phyloP scores from a whole-genome alignment of 2,888 invertebrate species.

The Phanerotoma sp. region DNA sequence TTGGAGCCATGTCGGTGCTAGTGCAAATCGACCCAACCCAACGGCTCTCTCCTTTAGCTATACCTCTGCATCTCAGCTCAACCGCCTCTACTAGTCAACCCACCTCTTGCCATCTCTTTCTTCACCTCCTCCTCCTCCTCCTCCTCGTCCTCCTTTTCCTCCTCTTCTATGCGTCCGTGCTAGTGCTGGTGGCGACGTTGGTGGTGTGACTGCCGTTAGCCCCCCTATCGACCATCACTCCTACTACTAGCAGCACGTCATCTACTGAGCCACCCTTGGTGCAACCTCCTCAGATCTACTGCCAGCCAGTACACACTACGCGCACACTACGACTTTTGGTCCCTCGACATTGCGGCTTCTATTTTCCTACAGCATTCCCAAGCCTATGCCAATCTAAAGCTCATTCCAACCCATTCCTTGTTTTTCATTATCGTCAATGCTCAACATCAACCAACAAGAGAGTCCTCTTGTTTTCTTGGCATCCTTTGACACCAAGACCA shows the following conservation, averaged over 20 bases:
- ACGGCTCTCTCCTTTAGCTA: constrained; percentile 30
- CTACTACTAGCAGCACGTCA: not conserved
- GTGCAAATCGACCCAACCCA: constrained; percentile 52
- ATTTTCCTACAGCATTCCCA: constrained; percentile 30
- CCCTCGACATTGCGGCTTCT: constrained; percentile 10
- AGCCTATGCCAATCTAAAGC: constrained; percentile 47
- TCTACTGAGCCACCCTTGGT: constrained; percentile 18
- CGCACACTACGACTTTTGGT: not conserved
- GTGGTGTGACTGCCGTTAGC: constrained; percentile 6
- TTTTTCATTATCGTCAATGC: constrained; percentile 36
- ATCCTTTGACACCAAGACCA: not conserved
- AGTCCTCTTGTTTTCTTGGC: not conserved
- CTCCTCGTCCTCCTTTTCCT: constrained; percentile 32
- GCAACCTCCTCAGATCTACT: constrained; percentile 31
- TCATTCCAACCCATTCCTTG: constrained; percentile 39
- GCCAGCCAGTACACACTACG: constrained; percentile 29
- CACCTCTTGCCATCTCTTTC: constrained; percentile 8
- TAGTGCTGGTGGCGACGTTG: constrained; percentile 10
- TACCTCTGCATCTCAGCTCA: constrained; percentile 32
- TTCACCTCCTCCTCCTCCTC: constrained; percentile 25
- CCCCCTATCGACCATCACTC: not conserved
- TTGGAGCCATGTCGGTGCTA: constrained; percentile 50
- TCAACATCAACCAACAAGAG: not conserved
- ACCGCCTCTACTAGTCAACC: constrained; percentile 30
- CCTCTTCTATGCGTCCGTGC: constrained; percentile 26